Base-by-base conservation (phyloP, 2,888 invertebrate genomes). In the Caenorhabditis parvicauda region DNA sequence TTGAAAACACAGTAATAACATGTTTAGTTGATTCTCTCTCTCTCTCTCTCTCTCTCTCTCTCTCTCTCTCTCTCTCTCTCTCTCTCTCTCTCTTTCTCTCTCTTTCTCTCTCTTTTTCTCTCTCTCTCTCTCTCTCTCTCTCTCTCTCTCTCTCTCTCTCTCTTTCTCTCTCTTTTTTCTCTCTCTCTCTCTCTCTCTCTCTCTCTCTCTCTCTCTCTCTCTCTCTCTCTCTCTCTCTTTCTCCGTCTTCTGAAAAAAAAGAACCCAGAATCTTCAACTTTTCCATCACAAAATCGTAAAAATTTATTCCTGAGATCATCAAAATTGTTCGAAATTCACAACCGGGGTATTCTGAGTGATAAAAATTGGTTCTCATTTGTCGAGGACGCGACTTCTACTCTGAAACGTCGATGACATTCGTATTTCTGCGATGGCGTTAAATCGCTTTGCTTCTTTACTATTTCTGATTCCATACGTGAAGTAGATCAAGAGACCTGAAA, bases 391-490 rank as follows among this genome's bases (percentile, higher is more conserved):
- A 51, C 57, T 61, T n/a, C 57, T 61, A 9, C 46, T 39, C 3
- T 56, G 61, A 22, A 62, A 62, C 14, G 62, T 62, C 6, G 62
- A 62, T 14, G 53, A 53, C 54, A 58, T 54, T 44, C 62, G 54
- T 21, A 62, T 58, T 6, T 62, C 61, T 1, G 54, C 61, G 5
- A 61, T 61, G 3, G 61, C 47, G 1, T 44, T 48, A 2, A 55
- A 32, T 12, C 54, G 28, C 32, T 54, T 61, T 3, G 59, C 66
- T 55, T 72, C 72, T 47, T 54, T 59, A 5, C 82, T 81, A 82
- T 93, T 88, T 82, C 89, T 90, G 77, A 94, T 92, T 59, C 93
- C 93, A 81, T 94, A 93, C 80, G 89, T 88, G 85, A 94, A 92
- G 84, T 94, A 94, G 87, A 94, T 89, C 28, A 90, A 83, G 75